Conservation (phyloP, 2,888 invertebrate genomes). For the Vandiemenella viatica region DNA sequence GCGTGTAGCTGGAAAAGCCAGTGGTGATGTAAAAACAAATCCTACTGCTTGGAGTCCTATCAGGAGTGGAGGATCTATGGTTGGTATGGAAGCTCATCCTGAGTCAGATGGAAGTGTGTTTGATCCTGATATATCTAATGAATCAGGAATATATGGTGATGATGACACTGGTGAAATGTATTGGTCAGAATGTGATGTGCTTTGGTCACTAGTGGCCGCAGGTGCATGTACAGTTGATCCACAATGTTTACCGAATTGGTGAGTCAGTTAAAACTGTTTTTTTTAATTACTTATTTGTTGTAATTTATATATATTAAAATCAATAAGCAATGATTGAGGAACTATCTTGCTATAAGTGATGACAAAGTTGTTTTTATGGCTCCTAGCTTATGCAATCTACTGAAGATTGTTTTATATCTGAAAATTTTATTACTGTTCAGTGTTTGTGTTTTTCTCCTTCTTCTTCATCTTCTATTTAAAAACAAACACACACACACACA, state of each 20-base stretch:
- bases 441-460: too few relatives aligned
- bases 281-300: neutral
- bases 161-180: slow-evolving; percentile 46
- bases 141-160: slow-evolving; percentile 65
- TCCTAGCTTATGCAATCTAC: too few relatives aligned
- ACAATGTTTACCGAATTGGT: slow-evolving; percentile 65
- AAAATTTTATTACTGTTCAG: too few relatives aligned
- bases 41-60: slow-evolving; percentile 71
- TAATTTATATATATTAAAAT: too few relatives aligned
- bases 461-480: too few relatives aligned
- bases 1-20: neutral
- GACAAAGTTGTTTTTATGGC: too few relatives aligned
- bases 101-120: slow-evolving; percentile 71
- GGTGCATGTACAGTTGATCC: slow-evolving; percentile 65
- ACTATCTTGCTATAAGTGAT: too few relatives aligned
- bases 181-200: slow-evolving; percentile 66
- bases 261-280: slow-evolving; percentile 13
- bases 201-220: slow-evolving; percentile 67
- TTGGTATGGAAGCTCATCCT: slow-evolving; percentile 39
- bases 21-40: slow-evolving; percentile 7
- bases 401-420: too few relatives aligned
- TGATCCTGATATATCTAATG: slow-evolving; percentile 50
- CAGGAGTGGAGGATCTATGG: slow-evolving; percentile 71
- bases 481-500: too few relatives aligned
- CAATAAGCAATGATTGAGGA: too few relatives aligned